Evolutionary conservation across 2,888 invertebrate genomes (phyloP), one percentile per base, ranked within the genome.

Genomic region (Caenorhabditis macrosperma): DNA sequence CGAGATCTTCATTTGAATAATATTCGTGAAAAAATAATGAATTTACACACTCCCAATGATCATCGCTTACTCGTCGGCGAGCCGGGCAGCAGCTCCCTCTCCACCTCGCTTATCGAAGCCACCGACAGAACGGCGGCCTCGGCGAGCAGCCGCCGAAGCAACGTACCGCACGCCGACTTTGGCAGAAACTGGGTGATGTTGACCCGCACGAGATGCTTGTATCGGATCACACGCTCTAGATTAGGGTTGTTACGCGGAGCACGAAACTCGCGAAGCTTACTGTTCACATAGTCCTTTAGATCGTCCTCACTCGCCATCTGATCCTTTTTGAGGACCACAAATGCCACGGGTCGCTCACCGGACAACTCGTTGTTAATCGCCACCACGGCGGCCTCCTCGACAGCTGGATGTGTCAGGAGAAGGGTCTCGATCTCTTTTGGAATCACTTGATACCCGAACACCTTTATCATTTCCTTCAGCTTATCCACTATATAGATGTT

Each of bases 371-470:
- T 80, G 20, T 75, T 80, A 12, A 80, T 80, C 1, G 80, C 80
- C 4, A 80, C 80, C 5, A 80, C 80, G 0, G 80, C 80, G 0
- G 80, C 80, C 30, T 80, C 80, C 20, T 66, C 75, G 0, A 80
- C 69, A 6, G 80, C 64, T 22, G 60, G 68, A 71, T 80, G 80
- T 0, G 80, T 80, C 10, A 75, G 24, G 0, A 80, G 50, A 33
- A 80, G 66, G 15, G 75, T 76, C 35, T 80, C 80, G n/a, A 80
- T 75, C 38, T 80, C 80, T n/a, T 72, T 71, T 0, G 80, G 80
- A 41, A 76, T 80, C 15, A 80, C 79, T 41, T 80, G 80, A 66
- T 75, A 80, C 7, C 80, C 80, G 22, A 80, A 80, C 20, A 80
- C 80, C 28, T 80, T 80, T 4, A 80, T 80, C 80, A 80, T 80